Evolutionary conservation across 2,888 invertebrate genomes (phyloP).

Genomic region (Prosopocoilus inquinatus): DNA sequence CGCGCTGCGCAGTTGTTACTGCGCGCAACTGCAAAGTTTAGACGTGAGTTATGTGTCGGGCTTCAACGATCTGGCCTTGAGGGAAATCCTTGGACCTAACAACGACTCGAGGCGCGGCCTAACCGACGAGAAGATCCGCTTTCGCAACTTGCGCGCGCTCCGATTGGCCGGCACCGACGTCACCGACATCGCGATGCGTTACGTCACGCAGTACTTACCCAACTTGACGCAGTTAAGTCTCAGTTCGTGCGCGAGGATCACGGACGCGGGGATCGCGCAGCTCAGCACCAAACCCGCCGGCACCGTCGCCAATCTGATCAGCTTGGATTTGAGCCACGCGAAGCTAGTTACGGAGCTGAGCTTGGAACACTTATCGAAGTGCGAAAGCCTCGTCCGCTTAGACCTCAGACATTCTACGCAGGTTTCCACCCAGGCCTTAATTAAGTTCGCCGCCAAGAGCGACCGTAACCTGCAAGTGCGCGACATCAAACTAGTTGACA

Average conservation of each 20-base stretch:
- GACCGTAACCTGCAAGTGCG: conserved; percentile 77
- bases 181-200: conserved; percentile 81
- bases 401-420: conserved; percentile 79
- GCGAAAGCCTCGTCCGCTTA: conserved; percentile 69
- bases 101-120: conserved; percentile 79
- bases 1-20: conserved; percentile 49
- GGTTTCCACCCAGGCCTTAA: conserved; percentile 78
- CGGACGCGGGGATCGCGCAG: conserved; percentile 88
- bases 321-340: conserved; percentile 79
- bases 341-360: conserved; percentile 78
- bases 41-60: conserved; percentile 86
- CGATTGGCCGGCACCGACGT: conserved; percentile 85
- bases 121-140: conserved; percentile 70
- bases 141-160: conserved; percentile 73
- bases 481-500: conserved; percentile 74
- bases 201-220: conserved; percentile 74
- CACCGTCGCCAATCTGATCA: conserved; percentile 65
- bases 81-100: conserved; percentile 84
- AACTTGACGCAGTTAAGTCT: conserved; percentile 75
- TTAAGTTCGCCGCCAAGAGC: conserved; percentile 79
- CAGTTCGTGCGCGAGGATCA: conserved; percentile 82
- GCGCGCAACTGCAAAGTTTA: conserved; percentile 74
- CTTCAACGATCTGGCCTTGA: conserved; percentile 77
- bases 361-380: conserved; percentile 76
- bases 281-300: conserved; percentile 73